Evolutionary conservation across 1,140 invertebrate species (phyloP).

Genomic region (Orchesella cincta): DNA sequence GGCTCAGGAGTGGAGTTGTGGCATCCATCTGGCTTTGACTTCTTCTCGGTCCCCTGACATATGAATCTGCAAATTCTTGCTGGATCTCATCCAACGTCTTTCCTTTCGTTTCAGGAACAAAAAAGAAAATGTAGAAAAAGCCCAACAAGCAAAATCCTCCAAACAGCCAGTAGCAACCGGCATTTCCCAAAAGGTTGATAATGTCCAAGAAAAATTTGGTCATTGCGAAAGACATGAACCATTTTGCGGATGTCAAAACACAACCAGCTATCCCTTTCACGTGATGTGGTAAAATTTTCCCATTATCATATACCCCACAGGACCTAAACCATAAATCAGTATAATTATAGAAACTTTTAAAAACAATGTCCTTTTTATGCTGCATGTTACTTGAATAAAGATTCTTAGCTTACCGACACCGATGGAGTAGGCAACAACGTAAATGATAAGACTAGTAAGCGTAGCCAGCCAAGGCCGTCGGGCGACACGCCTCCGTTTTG

Average conservation of each 20-base stretch:
- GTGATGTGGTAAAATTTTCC: conserved; percentile 29
- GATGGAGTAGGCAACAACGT: conserved; percentile 11
- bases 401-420: too few relatives aligned
- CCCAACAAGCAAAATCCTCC: conserved; percentile 60
- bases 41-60: too few relatives aligned
- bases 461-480: conserved; percentile 1
- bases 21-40: background rate
- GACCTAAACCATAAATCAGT: too few relatives aligned
- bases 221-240: conserved; percentile 60
- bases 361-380: too few relatives aligned
- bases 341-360: too few relatives aligned
- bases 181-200: conserved; percentile 58
- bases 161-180: conserved; percentile 65
- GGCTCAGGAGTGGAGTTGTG: background rate
- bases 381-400: too few relatives aligned
- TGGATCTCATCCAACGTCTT: conserved; percentile 61
- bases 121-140: conserved; percentile 62
- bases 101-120: conserved; percentile 76
- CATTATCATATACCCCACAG: conserved; percentile 29
- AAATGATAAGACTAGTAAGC: conserved; percentile 24
- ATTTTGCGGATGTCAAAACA: conserved; percentile 60
- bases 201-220: conserved; percentile 60
- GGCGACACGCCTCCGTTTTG: background rate
- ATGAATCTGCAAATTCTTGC: conserved; percentile 32
- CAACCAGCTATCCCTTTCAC: conserved; percentile 62